Evolutionary conservation across 1,140 invertebrate genomes (phyloP), one percentile per base, ranked within the genome.

Genomic region (Gonatopus flavifemur): DNA sequence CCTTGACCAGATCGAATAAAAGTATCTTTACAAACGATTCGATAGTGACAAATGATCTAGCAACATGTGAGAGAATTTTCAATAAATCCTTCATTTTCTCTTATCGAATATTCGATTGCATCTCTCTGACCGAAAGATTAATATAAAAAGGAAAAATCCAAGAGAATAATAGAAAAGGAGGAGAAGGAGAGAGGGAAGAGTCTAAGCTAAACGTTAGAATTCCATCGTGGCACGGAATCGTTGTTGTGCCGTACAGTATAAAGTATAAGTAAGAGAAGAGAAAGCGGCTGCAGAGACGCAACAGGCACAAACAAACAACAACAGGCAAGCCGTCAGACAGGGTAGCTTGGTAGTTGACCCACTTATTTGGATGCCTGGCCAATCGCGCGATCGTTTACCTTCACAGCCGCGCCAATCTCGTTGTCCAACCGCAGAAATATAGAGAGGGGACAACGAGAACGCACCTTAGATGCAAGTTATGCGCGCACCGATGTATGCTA

Each of bases 191-290:
- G n/a, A 18, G 19, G 32, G 46, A 38, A 41, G 52, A 64, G 47
- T 55, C 55, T 51, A 59, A 47, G 59, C 65, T 57, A 58, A 68
- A 55, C 52, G 57, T 67, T 69, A 70, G 67, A 69, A 70, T 69
- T 69, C 63, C 61, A 55, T n/a, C n/a, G n/a, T n/a, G n/a, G n/a
- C n/a, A 50, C 39, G 47, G 36, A 45, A 49, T 43, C 51, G 28
- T 60, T 54, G 48, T 51, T 48, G 55, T 30, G 48, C 59, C 51
- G 58, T 49, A n/a, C n/a, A n/a, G n/a, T n/a, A n/a, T n/a, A n/a
- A n/a, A n/a, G 51, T 33, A 35, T 43, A 20, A 56, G 54, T 54
- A 53, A 56, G 50, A 57, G 59, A 72, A 72, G 70, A 72, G 70
- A 72, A 72, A 72, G 70, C 66, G 59, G 58, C 62, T 63, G 50